phyloP scores from a whole-genome alignment of 2,888 invertebrate genomes.

The Eupithecia exiguata region DNA sequence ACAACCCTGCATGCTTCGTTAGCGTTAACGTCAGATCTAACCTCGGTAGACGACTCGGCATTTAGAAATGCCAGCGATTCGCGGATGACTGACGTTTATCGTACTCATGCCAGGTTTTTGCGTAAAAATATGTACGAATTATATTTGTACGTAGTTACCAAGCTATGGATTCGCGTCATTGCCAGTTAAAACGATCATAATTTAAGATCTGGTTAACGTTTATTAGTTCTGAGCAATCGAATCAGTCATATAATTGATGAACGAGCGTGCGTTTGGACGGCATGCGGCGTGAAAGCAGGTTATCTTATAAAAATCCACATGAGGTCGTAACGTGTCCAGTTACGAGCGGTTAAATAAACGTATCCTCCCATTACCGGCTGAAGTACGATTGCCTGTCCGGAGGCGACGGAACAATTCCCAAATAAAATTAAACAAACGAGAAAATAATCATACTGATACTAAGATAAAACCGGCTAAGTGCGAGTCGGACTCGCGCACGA shows the following conservation, averaged over 20 bases:
- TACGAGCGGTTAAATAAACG: constrained; percentile 82
- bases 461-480: no score
- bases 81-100: constrained; percentile 29
- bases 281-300: constrained; percentile 57
- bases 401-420: constrained; percentile 64
- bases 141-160: constrained; percentile 1
- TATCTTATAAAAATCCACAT: constrained; percentile 74
- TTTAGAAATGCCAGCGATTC: constrained; percentile 32
- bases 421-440: constrained; percentile 70
- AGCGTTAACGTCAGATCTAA: constrained; percentile 50
- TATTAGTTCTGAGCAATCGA: constrained; percentile 47
- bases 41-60: constrained; percentile 41
- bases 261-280: constrained; percentile 53
- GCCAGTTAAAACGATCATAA: constrained; percentile 15
- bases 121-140: constrained; percentile 12
- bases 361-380: constrained; percentile 71
- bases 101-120: constrained; percentile 11
- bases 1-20: constrained; percentile 62
- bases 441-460: constrained; percentile 52
- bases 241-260: constrained; percentile 58
- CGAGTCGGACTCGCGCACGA: no score
- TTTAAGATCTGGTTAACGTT: constrained; percentile 26
- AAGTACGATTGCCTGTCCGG: constrained; percentile 60
- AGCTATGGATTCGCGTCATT: not conserved
- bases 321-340: constrained; percentile 71